These are phyloP conservation scores for Lepus townsendii DNA, from an alignment of 2,797 vertebrate species.

Conservation along the genomic window DNA sequence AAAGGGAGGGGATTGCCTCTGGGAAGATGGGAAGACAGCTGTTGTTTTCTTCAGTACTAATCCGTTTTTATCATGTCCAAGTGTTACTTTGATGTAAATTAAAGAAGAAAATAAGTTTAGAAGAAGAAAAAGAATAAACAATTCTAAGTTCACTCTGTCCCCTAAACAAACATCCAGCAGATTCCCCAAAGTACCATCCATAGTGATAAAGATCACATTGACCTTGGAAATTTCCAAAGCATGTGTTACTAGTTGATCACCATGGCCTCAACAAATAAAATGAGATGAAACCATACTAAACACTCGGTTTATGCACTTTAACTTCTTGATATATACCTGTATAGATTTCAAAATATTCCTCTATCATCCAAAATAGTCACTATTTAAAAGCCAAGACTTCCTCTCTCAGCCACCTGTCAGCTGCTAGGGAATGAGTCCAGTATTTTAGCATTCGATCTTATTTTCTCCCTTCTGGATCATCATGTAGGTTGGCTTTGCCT, in stretches of 20 bases:
- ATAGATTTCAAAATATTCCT: not conserved
- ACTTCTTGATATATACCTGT: not conserved
- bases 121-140: conserved; percentile 8
- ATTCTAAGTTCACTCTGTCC: not conserved
- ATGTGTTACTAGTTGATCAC: not conserved
- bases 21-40: not conserved
- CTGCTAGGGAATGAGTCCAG: not conserved
- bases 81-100: conserved; percentile 23
- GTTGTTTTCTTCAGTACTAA: not conserved
- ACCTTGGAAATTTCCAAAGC: conserved; percentile 28
- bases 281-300: conserved; percentile 9
- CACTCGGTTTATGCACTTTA: conserved; percentile 8
- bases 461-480: conserved; percentile 58
- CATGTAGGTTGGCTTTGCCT: not conserved
- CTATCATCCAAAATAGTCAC: not conserved
- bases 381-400: not conserved
- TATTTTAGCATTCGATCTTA: conserved; percentile 52
- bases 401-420: not conserved
- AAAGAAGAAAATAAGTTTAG: not conserved
- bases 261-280: not conserved
- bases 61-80: not conserved
- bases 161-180: not conserved
- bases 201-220: not conserved
- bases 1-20: not conserved
- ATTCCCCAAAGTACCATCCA: not conserved